Conservation (phyloP, 1,140 invertebrate species). For the Episyrphus balteatus region DNA sequence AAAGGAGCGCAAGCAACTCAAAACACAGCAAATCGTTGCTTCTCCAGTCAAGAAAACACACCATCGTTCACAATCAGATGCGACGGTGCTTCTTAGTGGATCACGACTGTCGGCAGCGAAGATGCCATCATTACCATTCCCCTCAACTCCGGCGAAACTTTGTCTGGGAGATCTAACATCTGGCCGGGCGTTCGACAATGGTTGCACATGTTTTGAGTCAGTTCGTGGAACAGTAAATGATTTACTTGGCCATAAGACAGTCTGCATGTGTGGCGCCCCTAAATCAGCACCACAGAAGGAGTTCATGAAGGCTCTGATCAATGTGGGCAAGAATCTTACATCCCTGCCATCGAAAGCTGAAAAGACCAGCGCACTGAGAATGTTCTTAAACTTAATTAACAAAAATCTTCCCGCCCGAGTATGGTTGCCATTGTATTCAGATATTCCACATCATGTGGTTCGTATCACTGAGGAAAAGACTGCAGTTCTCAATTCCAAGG, state of each 20-base stretch:
- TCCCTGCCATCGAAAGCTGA: slow-evolving; percentile 88
- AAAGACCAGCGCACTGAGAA: slow-evolving; percentile 79
- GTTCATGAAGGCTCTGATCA: slow-evolving; percentile 76
- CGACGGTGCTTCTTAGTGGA: slow-evolving; percentile 49
- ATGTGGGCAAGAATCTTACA: slow-evolving; percentile 82
- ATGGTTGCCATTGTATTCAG: slow-evolving; percentile 90
- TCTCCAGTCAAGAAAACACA: slow-evolving; percentile 34
- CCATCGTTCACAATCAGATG: slow-evolving; percentile 82
- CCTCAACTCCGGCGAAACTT: slow-evolving; percentile 42
- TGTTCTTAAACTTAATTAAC: slow-evolving; percentile 86
- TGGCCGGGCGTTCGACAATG: slow-evolving; percentile 91
- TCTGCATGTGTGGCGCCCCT: slow-evolving; percentile 68
- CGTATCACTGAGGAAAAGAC: slow-evolving; percentile 81
- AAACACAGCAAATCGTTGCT: slow-evolving; percentile 8
- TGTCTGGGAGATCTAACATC: slow-evolving; percentile 84
- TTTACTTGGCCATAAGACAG: slow-evolving; percentile 55
- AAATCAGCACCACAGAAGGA: slow-evolving; percentile 74
- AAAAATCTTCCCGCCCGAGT: slow-evolving; percentile 94
- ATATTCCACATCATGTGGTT: slow-evolving; percentile 85
- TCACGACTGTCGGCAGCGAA: slow-evolving; percentile 35
- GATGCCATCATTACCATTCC: slow-evolving; percentile 30
- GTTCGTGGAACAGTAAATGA: slow-evolving; percentile 60
- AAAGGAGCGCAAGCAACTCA: slow-evolving; percentile 23
- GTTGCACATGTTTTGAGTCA: slow-evolving; percentile 68
- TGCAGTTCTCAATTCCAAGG: slow-evolving; percentile 97